Evolutionary conservation across 1,140 invertebrate species (phyloP).

Genomic region (Cyclina sinensis): DNA sequence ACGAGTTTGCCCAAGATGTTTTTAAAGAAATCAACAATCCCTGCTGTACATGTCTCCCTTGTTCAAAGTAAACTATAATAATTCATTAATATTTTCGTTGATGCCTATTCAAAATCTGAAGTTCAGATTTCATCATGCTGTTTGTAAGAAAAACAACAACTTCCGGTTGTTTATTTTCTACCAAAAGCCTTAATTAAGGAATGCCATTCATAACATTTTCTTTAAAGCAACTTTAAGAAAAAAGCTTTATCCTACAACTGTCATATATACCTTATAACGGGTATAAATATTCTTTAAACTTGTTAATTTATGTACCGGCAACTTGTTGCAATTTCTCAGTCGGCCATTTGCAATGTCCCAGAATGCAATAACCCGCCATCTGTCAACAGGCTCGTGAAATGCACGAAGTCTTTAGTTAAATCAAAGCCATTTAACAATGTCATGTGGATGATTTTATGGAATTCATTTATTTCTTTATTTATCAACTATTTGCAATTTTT

Average conservation of each 20-base stretch:
- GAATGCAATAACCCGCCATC: conserved; percentile 58
- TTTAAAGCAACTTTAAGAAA: background rate
- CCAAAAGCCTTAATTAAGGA: background rate
- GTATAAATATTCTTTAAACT: background rate
- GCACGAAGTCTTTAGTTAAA: too few relatives aligned
- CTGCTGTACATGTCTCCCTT: too few relatives aligned
- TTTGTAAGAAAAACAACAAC: background rate
- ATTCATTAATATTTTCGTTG: too few relatives aligned
- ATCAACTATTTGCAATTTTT: too few relatives aligned
- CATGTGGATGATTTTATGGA: too few relatives aligned
- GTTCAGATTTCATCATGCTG: too few relatives aligned
- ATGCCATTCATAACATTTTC: background rate
- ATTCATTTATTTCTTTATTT: too few relatives aligned
- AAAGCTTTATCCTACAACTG: background rate
- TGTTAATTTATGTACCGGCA: conserved; percentile 6
- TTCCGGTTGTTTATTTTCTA: background rate
- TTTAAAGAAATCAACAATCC: too few relatives aligned
- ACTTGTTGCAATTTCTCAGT: conserved; percentile 11
- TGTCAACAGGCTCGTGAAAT: conserved; percentile 30
- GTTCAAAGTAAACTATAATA: too few relatives aligned
- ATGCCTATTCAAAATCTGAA: too few relatives aligned
- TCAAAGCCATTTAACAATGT: too few relatives aligned
- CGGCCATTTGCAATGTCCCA: conserved; percentile 63
- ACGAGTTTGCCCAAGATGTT: too few relatives aligned
- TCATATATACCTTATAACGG: background rate